phyloP scores from a whole-genome alignment of 2,113 vertebrate genomes.

The Phyllostomus hastatus region DNA sequence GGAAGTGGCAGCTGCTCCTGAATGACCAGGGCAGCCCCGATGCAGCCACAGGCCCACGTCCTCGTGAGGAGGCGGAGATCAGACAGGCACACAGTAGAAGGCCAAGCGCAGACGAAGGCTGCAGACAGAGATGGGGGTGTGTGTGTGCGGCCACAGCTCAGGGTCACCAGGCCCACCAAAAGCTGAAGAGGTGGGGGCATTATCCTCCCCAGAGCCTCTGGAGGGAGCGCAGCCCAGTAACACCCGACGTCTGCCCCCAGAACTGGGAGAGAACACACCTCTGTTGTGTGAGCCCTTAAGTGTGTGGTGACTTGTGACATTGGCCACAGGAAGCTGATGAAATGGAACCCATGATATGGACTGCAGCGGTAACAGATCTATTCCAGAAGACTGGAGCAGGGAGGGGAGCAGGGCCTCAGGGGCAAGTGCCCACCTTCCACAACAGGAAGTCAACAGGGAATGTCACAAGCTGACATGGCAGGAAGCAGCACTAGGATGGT shows the following conservation, averaged over 20 bases:
- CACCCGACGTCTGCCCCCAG: not conserved
- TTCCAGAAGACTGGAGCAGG: not conserved
- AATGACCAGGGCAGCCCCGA: not conserved
- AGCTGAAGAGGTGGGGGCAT: not conserved
- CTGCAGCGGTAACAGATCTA: not conserved
- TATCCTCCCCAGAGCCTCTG: not conserved
- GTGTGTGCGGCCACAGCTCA: not conserved
- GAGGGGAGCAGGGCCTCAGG: no score
- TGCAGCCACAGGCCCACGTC: not conserved
- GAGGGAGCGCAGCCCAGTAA: rapidly evolving
- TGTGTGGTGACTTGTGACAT: not conserved
- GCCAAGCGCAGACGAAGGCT: no score
- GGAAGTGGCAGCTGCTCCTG: not conserved
- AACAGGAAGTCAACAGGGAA: not conserved
- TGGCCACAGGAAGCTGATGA: not conserved
- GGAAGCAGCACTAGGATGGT: not conserved
- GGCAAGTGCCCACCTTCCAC: not conserved
- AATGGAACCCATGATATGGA: not conserved
- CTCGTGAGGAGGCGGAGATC: not conserved
- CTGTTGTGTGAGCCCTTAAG: not conserved
- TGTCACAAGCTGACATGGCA: not conserved
- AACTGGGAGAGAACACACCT: not conserved
- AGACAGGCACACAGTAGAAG: not conserved
- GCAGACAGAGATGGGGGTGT: not conserved
- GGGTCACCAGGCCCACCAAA: not conserved